Percentiles rank a stretch among this genome's conserved stretches.
phyloP scores from a whole-genome alignment of 2,797 vertebrate genomes.

The Graptemys geographica region DNA sequence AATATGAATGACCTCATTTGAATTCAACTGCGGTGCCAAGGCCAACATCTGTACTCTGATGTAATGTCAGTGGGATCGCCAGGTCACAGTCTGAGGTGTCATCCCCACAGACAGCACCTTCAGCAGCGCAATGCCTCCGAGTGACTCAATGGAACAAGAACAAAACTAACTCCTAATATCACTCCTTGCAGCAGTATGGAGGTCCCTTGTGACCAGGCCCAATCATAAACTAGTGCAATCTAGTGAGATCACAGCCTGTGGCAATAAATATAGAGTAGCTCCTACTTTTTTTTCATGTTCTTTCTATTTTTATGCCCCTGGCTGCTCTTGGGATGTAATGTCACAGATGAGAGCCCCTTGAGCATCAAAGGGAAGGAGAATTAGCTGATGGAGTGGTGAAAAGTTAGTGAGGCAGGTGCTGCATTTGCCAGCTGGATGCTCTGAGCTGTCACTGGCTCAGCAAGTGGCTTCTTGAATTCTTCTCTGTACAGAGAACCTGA shows the following conservation, averaged over 20 bases:
- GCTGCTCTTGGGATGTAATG: background rate
- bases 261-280: background rate
- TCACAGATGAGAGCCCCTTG: background rate
- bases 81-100: background rate
- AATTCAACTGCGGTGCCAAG: background rate
- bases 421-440: background rate
- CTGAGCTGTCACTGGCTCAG: background rate
- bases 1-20: background rate
- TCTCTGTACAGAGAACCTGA: background rate
- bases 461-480: background rate
- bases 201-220: background rate
- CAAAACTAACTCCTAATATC: background rate
- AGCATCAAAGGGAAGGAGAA: background rate
- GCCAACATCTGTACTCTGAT: background rate
- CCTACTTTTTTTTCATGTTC: background rate
- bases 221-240: background rate
- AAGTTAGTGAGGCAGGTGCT: background rate
- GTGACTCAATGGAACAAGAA: background rate
- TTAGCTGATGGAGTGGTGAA: background rate
- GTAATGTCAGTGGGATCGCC: accelerated
- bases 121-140: background rate
- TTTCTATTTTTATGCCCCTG: background rate
- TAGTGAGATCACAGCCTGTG: background rate
- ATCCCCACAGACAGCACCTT: no score
- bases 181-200: background rate